phyloP scores from a whole-genome alignment of 2,888 invertebrate genomes.

The Teleogryllus oceanicus region DNA sequence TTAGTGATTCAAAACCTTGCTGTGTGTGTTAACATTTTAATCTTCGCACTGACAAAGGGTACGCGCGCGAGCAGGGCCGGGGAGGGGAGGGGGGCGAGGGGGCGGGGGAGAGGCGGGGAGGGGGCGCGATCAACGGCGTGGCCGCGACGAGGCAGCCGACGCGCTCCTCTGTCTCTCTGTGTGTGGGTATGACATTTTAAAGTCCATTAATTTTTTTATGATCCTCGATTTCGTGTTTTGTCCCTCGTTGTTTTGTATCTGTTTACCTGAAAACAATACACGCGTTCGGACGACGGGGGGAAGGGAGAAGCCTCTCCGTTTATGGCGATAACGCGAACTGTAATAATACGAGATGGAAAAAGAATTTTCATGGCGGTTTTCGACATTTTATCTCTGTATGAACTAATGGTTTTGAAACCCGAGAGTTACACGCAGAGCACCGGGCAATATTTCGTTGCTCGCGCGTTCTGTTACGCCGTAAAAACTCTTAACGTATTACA shows the following conservation, averaged over 20 bases:
- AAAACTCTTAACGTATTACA: constrained; percentile 21
- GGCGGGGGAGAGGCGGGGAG: neutral
- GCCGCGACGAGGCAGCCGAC: neutral
- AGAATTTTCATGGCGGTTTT: constrained; percentile 18
- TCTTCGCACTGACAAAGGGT: constrained; percentile 6
- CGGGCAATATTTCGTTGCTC: neutral
- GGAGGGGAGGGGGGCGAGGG: neutral
- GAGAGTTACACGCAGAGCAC: constrained; percentile 5
- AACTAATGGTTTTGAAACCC: constrained; percentile 7
- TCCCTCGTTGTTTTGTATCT: constrained; percentile 4
- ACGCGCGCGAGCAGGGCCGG: neutral
- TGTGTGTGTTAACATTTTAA: constrained; percentile 9
- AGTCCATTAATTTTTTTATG: constrained; percentile 27
- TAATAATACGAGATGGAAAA: constrained; percentile 18
- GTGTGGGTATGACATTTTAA: constrained; percentile 18
- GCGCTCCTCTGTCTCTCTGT: neutral
- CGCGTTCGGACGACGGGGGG: neutral
- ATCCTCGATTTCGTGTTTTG: constrained; percentile 1
- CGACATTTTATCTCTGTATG: constrained; percentile 18
- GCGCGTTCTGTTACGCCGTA: constrained; percentile 3
- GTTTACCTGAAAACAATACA: constrained; percentile 18
- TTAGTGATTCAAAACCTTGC: constrained; percentile 18
- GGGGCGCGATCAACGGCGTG: neutral
- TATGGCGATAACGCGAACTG: constrained; percentile 3
- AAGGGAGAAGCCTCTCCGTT: neutral